Percentiles rank a stretch among this genome's conserved stretches.
Conservation (phyloP, 2,113 vertebrate genomes). For the Nycticryphes semicollaris region DNA sequence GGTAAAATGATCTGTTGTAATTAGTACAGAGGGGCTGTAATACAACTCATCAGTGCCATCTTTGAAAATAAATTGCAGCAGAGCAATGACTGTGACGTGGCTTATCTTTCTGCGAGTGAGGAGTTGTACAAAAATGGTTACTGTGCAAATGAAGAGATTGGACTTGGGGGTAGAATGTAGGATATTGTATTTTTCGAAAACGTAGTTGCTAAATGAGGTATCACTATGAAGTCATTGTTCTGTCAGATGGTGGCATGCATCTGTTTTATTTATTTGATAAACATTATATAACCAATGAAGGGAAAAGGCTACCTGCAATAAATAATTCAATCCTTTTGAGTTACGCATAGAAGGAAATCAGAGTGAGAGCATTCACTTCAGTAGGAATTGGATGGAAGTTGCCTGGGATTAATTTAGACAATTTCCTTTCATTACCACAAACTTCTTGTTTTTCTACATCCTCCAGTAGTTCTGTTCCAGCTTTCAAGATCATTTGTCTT, state of each 20-base stretch:
- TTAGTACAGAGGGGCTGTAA: background rate
- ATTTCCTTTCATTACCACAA: background rate
- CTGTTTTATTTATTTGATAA: background rate
- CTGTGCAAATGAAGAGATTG: background rate
- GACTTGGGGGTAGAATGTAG: background rate
- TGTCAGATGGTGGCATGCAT: background rate
- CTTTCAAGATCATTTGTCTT: background rate
- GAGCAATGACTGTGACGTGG: rapidly evolving
- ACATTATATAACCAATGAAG: background rate
- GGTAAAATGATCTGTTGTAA: background rate
- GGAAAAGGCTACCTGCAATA: background rate
- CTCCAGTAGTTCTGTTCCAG: background rate
- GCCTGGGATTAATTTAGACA: background rate
- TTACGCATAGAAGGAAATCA: background rate
- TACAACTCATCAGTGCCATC: background rate
- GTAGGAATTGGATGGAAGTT: background rate
- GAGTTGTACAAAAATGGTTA: background rate
- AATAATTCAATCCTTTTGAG: background rate
- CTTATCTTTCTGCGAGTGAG: background rate
- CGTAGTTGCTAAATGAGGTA: background rate
- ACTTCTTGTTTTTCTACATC: background rate
- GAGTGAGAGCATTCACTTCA: background rate
- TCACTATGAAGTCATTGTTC: background rate
- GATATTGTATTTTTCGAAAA: background rate
- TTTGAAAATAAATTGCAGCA: background rate